These are phyloP conservation scores for Lagopus muta DNA, from an alignment of 2,113 vertebrate genomes.

Conservation along the genomic window DNA sequence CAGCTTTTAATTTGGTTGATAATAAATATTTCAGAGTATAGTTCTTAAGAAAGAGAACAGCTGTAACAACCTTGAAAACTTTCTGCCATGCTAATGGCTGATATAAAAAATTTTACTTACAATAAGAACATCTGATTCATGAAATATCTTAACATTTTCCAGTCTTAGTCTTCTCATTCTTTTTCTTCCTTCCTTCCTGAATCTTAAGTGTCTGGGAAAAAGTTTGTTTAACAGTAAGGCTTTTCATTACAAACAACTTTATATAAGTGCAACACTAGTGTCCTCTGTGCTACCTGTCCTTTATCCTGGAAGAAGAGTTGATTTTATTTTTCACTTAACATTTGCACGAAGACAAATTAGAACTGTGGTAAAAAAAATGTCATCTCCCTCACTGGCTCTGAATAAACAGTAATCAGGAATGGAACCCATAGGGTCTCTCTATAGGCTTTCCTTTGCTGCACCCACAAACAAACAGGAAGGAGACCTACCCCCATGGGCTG, in stretches of 20 bases:
- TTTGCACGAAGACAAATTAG: background rate
- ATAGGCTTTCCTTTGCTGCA: background rate
- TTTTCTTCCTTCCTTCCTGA: background rate
- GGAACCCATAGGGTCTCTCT: background rate
- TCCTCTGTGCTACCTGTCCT: background rate
- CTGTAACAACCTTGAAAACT: background rate
- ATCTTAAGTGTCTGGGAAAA: background rate
- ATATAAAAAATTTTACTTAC: background rate
- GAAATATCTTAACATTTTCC: background rate
- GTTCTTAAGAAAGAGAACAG: background rate
- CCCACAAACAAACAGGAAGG: background rate
- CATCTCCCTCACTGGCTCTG: background rate
- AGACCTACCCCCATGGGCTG: background rate
- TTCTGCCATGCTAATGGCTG: background rate
- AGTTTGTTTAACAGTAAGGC: background rate
- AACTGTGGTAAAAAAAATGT: background rate
- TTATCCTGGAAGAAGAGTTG: background rate
- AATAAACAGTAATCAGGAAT: background rate
- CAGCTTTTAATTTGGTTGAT: background rate
- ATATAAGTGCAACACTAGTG: background rate
- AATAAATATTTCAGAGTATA: background rate
- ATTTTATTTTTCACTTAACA: background rate
- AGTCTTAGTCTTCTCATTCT: background rate
- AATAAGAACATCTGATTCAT: background rate
- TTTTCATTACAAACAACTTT: background rate